Base-by-base conservation (phyloP, 2,888 invertebrate species). In the Philereme vetulata region DNA sequence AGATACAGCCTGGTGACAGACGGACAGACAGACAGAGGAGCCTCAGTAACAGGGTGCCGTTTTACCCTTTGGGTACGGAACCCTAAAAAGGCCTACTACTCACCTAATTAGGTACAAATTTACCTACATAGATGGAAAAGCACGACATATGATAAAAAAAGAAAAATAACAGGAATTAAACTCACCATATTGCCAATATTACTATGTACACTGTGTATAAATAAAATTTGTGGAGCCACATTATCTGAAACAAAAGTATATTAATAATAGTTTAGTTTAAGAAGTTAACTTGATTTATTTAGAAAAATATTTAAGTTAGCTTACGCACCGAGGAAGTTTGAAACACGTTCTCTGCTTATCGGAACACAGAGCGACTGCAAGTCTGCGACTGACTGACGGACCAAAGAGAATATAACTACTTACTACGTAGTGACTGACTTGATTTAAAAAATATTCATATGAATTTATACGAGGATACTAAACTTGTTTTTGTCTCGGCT, bases 141-240 rank as follows among this genome's bases (percentile, higher is more conserved):
- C 21, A 2, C 21, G 21, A 21, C 21, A 44, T 51, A 44, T 49
- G n/a, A 45, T 45, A 11, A 54, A 42, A 49, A 6, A 43, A 36
- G 5, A 7, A 36, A 36, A 36, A 2, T 36, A 36, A 36, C 1
- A 21, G 21, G 21, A 36, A 36, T 36, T 9, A 40, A 36, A 78
- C 82, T 82, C 63, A 82, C 82, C 82, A 76, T 74, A 76, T 58
- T 50, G 72, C 62, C 56, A 80, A 62, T 61, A 79, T 49, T 34
- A 68, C 59, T 60, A 77, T 43, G 33, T 62, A 71, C 46, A 78
- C 54, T 6, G 72, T 51, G 58, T 67, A 75, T 51, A 80, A 34
- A 66, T 68, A 71, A 59, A 74, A 57, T 58, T 66, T 75, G 42
- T 70, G 69, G 51, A 73, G 69, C 81, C 77, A 71, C 84, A 81